Evolutionary conservation across 1,140 invertebrate species (phyloP).

Genomic region (Sinonovacula constricta): DNA sequence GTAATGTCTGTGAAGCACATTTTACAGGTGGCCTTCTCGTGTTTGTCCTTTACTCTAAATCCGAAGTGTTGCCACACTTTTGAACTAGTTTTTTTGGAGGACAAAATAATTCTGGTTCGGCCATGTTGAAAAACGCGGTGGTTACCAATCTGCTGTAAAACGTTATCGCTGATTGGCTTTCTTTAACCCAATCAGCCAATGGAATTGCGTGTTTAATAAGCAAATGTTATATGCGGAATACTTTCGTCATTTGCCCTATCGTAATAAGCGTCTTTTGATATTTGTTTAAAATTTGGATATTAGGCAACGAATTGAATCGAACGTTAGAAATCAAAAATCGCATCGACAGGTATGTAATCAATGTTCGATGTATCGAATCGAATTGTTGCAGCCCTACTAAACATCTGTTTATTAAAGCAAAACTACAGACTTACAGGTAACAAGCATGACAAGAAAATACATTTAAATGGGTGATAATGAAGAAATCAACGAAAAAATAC

Average conservation of each 20-base stretch:
- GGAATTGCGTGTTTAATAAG: neutral
- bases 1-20: slow-evolving; percentile 1
- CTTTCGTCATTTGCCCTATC: neutral
- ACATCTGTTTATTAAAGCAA: no score
- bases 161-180: neutral
- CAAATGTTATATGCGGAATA: neutral
- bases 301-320: neutral
- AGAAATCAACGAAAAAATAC: no score
- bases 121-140: neutral
- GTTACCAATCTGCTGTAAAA: neutral
- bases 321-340: neutral
- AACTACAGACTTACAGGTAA: no score
- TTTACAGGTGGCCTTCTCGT: slow-evolving; percentile 6
- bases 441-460: no score
- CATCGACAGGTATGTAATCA: neutral
- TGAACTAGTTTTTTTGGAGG: neutral
- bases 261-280: no score
- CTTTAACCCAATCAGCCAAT: neutral
- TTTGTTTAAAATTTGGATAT: no score
- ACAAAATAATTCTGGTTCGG: neutral
- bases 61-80: slow-evolving; percentile 11
- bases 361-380: neutral
- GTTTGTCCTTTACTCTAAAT: neutral
- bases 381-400: neutral
- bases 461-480: no score